Percentiles rank a stretch among this genome's conserved stretches.
phyloP scores from a whole-genome alignment of 2,113 vertebrate genomes.

The Boleophthalmus pectinirostris region DNA sequence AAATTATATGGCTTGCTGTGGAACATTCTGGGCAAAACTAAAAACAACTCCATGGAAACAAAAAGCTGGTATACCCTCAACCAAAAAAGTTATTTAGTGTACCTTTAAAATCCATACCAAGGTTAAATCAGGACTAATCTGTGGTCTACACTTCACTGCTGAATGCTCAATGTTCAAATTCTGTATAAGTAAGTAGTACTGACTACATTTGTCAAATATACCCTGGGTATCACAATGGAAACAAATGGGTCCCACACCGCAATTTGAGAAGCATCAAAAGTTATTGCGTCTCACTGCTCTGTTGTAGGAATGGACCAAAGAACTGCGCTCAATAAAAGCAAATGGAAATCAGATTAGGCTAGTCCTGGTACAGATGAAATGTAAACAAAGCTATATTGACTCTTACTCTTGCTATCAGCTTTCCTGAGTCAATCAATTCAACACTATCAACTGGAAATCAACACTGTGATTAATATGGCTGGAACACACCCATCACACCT shows the following conservation, averaged over 20 bases:
- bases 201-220: no score
- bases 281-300: not conserved
- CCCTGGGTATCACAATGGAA: no score
- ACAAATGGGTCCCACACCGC: not conserved
- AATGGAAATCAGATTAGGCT: slow-evolving; percentile 36
- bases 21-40: no score
- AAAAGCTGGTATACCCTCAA: no score
- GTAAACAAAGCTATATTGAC: slow-evolving; percentile 66
- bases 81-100: no score
- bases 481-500: slow-evolving; percentile 43
- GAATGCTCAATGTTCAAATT: no score
- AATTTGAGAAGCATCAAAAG: not conserved
- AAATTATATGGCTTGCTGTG: no score
- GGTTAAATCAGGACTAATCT: no score
- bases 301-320: not conserved
- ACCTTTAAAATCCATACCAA: no score
- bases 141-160: no score
- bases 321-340: slow-evolving; percentile 25
- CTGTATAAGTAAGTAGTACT: no score
- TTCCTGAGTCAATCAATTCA: slow-evolving; percentile 64
- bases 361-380: slow-evolving; percentile 50
- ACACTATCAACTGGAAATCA: slow-evolving; percentile 50
- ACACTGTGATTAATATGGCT: slow-evolving; percentile 33
- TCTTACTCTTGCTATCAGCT: slow-evolving; percentile 55
- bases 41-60: no score